Base-by-base conservation (phyloP, 1,140 invertebrate genomes). In the Drosophila varians region DNA sequence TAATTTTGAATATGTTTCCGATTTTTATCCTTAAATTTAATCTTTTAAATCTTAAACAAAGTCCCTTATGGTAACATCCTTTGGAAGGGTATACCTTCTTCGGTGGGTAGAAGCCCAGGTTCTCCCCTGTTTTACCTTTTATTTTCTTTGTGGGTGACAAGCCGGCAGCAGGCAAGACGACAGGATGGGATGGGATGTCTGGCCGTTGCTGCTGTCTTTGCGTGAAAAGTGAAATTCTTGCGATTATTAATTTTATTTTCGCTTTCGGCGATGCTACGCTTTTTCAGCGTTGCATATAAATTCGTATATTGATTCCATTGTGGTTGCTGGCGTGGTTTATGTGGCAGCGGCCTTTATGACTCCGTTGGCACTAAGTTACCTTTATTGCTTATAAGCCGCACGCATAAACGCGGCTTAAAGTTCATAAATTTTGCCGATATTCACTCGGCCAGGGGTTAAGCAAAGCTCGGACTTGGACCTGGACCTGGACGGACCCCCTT, bases 181-280 rank as follows among this genome's bases (percentile, higher is more conserved):
- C 76, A 76, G 71, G 74, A 38, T 57, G 74, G 11, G 52, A 62
- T 73, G 73, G 71, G 74, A 38, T 57, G 74, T 3, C 42, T 9
- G 16, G 61, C 25, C 1, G 36, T 16, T 38, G 36, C 36, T 64
- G 52, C 57, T 76, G 73, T 74, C 77, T 74, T 64, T 86, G 80
- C 70, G 73, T 82, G 82, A 87, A 87, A 87, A 87, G 82, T 87
- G 82, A 87, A 87, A 87, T 87, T 87, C 82, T 87, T 87, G 77
- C 65, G 82, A 87, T 87, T 87, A 87, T 88, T 87, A 87, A 87
- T 87, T 87, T 86, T 87, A 76, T 87, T 86, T 86, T 87, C 83
- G 82, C 77, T 87, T 82, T 87, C 69, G 74, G 69, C 73, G 51
- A 72, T 60, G 72, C 77, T 88, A 77, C 77, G 83, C 70, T 87